Evolutionary conservation across 2,797 vertebrate species (phyloP).

Genomic region (Lacerta bilineata): DNA sequence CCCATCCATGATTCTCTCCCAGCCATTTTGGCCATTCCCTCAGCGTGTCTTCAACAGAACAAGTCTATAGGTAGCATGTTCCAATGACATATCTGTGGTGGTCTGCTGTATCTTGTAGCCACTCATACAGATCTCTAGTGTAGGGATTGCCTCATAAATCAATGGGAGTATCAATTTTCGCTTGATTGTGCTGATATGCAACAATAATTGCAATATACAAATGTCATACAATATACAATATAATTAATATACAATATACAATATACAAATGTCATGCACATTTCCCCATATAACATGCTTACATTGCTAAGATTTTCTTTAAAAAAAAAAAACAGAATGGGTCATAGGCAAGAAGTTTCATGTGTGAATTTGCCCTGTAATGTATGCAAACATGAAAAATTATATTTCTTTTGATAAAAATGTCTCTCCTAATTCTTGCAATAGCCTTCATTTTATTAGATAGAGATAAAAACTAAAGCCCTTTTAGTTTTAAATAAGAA

Average conservation of each 20-base stretch:
- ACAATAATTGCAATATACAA: not conserved
- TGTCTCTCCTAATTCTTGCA: not conserved
- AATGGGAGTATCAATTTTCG: not conserved
- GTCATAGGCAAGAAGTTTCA: not conserved
- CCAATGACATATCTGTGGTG: not conserved
- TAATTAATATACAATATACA: too few species aligned
- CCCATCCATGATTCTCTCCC: not conserved
- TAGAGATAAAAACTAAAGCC: conserved; percentile 16
- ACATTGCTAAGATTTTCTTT: not conserved
- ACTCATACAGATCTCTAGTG: too few species aligned
- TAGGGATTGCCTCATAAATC: not conserved
- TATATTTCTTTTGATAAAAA: conserved; percentile 38
- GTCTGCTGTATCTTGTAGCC: not conserved
- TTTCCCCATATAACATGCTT: not conserved
- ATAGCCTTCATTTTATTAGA: conserved; percentile 23
- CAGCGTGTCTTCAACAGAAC: not conserved
- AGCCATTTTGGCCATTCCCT: not conserved
- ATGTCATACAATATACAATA: too few species aligned
- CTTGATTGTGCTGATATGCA: not conserved
- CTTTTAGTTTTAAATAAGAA: conserved; percentile 15
- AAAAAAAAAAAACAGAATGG: not conserved
- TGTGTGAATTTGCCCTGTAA: not conserved
- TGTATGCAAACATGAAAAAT: not conserved
- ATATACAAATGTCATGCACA: not conserved
- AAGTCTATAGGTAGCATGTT: not conserved